These are phyloP conservation scores for Caerostris extrusa DNA, from an alignment of 1,140 invertebrate genomes.

Conservation along the genomic window DNA sequence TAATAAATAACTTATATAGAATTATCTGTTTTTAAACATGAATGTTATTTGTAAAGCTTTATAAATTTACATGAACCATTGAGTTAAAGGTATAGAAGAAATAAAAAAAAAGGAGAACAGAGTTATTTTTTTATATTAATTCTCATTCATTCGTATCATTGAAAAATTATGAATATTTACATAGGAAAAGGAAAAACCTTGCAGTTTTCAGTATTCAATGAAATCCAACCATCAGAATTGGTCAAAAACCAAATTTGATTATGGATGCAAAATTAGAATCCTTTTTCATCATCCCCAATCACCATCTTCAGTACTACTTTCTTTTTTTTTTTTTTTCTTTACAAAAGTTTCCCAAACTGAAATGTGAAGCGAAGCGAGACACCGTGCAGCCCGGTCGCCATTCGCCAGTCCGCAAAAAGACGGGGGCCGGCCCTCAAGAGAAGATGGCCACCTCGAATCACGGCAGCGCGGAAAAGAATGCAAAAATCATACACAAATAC, in stretches of 20 bases:
- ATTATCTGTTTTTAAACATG: too few relatives aligned
- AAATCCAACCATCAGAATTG: neutral
- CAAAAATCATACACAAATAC: conserved; percentile 62
- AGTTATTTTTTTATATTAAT: too few relatives aligned
- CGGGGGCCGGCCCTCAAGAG: neutral
- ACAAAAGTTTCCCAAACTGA: neutral
- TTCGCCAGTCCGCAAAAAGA: neutral
- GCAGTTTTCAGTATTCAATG: neutral
- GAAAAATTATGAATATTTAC: neutral
- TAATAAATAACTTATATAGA: too few relatives aligned
- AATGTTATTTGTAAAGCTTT: too few relatives aligned
- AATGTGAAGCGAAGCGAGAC: conserved; percentile 29
- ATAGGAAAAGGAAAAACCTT: neutral
- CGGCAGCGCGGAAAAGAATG: conserved; percentile 21
- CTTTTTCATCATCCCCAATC: neutral
- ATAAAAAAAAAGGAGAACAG: too few relatives aligned
- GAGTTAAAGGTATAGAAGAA: too few relatives aligned
- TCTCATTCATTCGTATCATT: too few relatives aligned
- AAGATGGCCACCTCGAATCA: neutral
- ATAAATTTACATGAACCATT: too few relatives aligned
- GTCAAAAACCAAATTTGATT: neutral
- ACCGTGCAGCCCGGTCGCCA: neutral
- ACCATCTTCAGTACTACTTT: neutral
- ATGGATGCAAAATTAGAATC: neutral
- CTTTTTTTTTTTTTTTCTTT: neutral